Evolutionary conservation across 2,888 invertebrate species (phyloP), one percentile per base, ranked within the genome.

Genomic region (Hedya salicella): DNA sequence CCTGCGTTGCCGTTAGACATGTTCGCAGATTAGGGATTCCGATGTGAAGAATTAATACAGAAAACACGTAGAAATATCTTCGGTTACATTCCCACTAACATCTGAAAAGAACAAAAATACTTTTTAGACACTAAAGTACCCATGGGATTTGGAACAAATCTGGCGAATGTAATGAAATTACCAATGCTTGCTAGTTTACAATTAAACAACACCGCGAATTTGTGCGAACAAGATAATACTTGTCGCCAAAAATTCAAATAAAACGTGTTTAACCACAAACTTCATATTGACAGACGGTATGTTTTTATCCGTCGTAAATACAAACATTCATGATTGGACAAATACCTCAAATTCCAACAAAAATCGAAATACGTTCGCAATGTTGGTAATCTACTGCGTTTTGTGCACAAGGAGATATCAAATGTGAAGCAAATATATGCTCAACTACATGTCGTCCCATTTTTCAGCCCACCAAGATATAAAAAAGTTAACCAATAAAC

Each of bases 1-100:
- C 62, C 67, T 14, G 68, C 63, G 57, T 65, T 69, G 40, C 60
- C 60, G 71, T 81, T 87, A 67, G 91, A 85, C 91, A 91, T 89
- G 70, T 74, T 82, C 65, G 42, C 25, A n/a, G 36, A 61, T 69
- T 69, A 71, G 2, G 19, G 19, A 25, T 54, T 17, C 13, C 44
- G 39, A 53, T 30, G 57, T 13, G 6, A 49, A 59, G 21, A 19
- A 25, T 48, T 54, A 61, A 17, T 50, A 50, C 14, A 36, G 56
- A 44, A 64, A 57, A 56, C 42, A 42, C 57, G 49, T 42, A 48
- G 48, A 63, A 42, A 39, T 53, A 39, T 25, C 62, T 70, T 75
- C 77, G 65, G 40, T 65, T 53, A 81, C 88, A 89, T 88, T 82
- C 81, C 87, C 76, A 73, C 68, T 68, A 65, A 68, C 71, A 83